Evolutionary conservation across 2,113 vertebrate species (phyloP).

Genomic region (Todiramphus saurophagus): DNA sequence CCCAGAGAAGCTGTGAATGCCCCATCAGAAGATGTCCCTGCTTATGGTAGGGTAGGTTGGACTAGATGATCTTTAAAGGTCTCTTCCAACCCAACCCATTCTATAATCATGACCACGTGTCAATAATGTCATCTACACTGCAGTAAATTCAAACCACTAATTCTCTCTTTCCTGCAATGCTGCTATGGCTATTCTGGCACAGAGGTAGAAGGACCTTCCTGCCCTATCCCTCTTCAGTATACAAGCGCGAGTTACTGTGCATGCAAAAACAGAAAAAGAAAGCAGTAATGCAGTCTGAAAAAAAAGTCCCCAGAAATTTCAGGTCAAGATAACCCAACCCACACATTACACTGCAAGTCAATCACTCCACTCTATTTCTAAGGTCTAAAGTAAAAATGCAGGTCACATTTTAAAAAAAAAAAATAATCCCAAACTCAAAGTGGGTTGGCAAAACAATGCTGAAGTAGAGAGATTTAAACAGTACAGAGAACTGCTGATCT

Average conservation of each 20-base stretch:
- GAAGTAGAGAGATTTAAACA: background rate
- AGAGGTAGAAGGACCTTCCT: background rate
- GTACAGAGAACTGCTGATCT: background rate
- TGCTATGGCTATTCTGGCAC: background rate
- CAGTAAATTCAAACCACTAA: background rate
- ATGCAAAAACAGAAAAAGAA: background rate
- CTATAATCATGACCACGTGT: background rate
- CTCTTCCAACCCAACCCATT: background rate
- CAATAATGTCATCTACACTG: background rate
- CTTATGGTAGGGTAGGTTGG: background rate
- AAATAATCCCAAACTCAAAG: background rate
- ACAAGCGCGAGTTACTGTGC: background rate
- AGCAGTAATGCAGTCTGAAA: background rate
- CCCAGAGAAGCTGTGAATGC: background rate
- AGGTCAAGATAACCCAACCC: background rate
- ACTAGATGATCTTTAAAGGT: background rate
- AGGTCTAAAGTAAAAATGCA: background rate
- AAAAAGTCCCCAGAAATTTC: background rate
- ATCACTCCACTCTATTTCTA: background rate
- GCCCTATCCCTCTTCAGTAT: background rate
- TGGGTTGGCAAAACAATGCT: background rate
- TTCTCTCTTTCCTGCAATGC: background rate
- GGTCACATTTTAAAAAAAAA: background rate
- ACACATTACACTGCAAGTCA: background rate
- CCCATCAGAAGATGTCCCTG: background rate